These are phyloP conservation scores for Pteronura brasiliensis DNA, from an alignment of 2,113 vertebrate species.

Conservation along the genomic window DNA sequence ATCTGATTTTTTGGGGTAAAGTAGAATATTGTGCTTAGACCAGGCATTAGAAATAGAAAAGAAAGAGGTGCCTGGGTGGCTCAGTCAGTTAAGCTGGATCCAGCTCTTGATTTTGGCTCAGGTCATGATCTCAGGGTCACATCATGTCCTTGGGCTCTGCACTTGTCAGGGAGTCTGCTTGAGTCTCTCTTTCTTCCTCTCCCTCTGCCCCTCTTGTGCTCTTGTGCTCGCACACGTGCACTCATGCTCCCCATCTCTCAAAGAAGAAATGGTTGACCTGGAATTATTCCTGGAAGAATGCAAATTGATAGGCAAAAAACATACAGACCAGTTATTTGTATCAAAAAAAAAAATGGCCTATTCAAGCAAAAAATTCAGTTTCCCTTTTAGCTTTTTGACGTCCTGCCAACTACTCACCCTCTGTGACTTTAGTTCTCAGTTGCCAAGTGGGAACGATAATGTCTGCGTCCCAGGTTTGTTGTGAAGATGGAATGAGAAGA, in stretches of 20 bases:
- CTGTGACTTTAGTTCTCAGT: not conserved
- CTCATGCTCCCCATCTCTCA: no score
- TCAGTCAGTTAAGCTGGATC: not conserved
- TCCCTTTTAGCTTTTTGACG: not conserved
- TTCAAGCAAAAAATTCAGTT: not conserved
- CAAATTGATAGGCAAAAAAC: not conserved
- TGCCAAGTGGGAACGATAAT: not conserved
- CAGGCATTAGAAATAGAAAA: not conserved
- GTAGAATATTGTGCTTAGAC: not conserved
- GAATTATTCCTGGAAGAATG: not conserved
- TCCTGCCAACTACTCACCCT: not conserved
- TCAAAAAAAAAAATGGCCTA: not conserved
- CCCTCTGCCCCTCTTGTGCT: not conserved
- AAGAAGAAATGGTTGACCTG: not conserved
- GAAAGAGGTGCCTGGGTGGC: not conserved
- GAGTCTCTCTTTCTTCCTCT: not conserved
- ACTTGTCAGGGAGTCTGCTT: not conserved
- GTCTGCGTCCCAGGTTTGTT: not conserved
- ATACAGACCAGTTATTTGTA: not conserved
- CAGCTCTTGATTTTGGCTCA: not conserved
- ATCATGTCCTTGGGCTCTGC: not conserved
- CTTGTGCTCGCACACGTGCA: not conserved
- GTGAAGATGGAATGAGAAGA: not conserved
- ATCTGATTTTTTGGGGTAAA: not conserved
- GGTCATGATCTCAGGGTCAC: not conserved